A percentile compares a stretch with the other conserved stretches of the same genome.
These are phyloP conservation scores for Monarcha castaneiventris DNA, from an alignment of 2,113 vertebrate species.

Conservation along the genomic window DNA sequence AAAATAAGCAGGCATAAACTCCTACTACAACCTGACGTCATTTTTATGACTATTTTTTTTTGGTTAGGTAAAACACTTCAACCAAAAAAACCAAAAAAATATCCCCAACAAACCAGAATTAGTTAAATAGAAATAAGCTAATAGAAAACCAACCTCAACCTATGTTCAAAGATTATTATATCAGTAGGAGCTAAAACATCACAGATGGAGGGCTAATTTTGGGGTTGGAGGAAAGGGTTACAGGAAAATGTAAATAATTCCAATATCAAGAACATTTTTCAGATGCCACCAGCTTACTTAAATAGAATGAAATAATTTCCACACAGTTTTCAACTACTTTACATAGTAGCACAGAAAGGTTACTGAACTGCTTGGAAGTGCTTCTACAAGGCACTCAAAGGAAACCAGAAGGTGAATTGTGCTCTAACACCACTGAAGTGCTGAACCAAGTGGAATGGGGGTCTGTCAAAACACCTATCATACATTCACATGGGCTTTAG, in stretches of 20 bases:
- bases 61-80: not conserved
- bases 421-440: not conserved
- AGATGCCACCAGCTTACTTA: not conserved
- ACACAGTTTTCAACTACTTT: not conserved
- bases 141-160: not conserved
- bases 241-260: not conserved
- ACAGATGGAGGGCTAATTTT: not conserved
- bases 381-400: not conserved
- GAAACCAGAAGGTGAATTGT: not conserved
- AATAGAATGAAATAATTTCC: not conserved
- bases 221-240: not conserved
- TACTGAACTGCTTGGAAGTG: not conserved
- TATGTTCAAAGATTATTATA: not conserved
- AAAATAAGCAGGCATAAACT: not conserved
- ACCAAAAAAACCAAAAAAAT: not conserved
- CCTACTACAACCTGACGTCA: not conserved
- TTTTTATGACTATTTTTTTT: not conserved
- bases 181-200: not conserved
- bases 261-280: not conserved
- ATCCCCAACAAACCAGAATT: not conserved
- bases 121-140: not conserved
- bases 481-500: not conserved
- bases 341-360: not conserved
- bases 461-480: not conserved
- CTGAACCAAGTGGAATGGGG: not conserved